Base-by-base conservation (phyloP, 2,888 invertebrate species). In the Leptopilina drosophilae region DNA sequence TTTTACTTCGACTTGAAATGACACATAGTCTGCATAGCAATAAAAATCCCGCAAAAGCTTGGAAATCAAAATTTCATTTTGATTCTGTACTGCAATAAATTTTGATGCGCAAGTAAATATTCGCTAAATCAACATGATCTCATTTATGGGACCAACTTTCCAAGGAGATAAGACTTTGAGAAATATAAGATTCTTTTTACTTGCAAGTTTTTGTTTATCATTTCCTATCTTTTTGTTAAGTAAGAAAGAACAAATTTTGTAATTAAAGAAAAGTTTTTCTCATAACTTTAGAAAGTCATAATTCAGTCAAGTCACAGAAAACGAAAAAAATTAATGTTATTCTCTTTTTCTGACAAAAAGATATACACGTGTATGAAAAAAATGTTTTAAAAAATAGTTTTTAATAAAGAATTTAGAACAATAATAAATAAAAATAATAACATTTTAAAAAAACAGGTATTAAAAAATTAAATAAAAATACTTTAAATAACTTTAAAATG, bases 11-110 rank as follows among this genome's bases (percentile, higher is more conserved):
- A 49, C 49, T 9, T 49, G 11, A 49, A 49, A 49, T 49, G 62
- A 20, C 62, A 9, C 42, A 59, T 59, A 9, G 5, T 62, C 9
- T 20, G 9, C 4, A n/a, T 15, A 7, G 59, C 14, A n/a, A n/a
- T 59, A 59, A 78, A 80, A 78, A 59, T 8, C 42, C 73, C 69
- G 40, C 65, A 64, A 46, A 46, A 78, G 59, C 79, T 53, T 49
- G 78, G 20, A 64, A 73, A n/a, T 62, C 15, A 15, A 62, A 7
- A 15, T 15, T 20, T 62, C 20, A 20, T 15, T 62, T 20, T 15
- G 62, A 20, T 7, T 33, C 33, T 62, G 9, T 62, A 62, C 62
- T 15, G 62, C 8, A 62, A 62, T 62, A 62, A 62, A 62, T 62
- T 33, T 62, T 62, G 15, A 62, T 20, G 62, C 62, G 15, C 15